Evolutionary conservation across 1,140 invertebrate species (phyloP).

Genomic region (Orchesella cincta): DNA sequence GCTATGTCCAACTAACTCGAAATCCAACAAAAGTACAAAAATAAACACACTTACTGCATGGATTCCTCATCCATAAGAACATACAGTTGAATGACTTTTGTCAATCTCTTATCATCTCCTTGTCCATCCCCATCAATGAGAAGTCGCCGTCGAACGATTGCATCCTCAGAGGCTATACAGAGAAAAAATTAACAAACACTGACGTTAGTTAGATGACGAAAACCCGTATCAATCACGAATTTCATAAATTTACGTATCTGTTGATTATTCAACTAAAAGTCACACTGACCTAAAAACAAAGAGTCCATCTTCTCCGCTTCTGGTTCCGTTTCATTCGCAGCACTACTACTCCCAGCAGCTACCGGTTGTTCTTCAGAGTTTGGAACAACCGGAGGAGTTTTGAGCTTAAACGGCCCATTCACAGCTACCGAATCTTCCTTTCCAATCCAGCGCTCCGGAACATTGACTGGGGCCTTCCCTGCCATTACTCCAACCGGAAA

Average conservation of each 20-base stretch:
- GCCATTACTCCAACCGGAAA: too few species aligned
- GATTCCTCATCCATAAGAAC: not conserved
- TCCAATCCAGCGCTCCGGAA: too few species aligned
- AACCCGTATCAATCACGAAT: not conserved
- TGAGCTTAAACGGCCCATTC: too few species aligned
- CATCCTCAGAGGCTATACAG: not conserved
- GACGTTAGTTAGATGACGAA: not conserved
- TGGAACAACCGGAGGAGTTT: too few species aligned
- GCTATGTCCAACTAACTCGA: not conserved
- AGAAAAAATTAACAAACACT: not conserved
- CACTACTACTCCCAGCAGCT: too few species aligned
- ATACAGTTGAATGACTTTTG: not conserved
- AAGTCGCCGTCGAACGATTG: not conserved
- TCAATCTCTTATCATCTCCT: not conserved
- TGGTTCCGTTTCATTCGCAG: not conserved
- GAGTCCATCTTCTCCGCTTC: not conserved
- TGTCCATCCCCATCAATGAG: not conserved
- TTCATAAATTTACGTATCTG: not conserved
- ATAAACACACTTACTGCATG: not conserved
- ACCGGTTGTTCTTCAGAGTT: too few species aligned
- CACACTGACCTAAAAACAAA: not conserved
- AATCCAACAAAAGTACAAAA: not conserved
- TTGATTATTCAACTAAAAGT: not conserved
- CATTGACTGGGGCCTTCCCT: too few species aligned
- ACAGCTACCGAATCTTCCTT: too few species aligned